Base-by-base conservation (phyloP, 2,113 vertebrate genomes). In the Prunella fulvescens region DNA sequence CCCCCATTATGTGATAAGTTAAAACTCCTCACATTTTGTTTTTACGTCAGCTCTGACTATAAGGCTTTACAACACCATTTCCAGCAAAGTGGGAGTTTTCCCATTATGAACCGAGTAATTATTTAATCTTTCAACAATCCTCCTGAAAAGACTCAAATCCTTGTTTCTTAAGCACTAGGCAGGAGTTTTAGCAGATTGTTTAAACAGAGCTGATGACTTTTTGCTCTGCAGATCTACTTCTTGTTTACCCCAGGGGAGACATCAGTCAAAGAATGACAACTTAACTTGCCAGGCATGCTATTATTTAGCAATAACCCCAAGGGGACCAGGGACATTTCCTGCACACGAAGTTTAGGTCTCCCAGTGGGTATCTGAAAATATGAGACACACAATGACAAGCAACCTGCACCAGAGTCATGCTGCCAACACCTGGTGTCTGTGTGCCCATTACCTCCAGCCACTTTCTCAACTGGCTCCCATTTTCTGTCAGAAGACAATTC, bases 141-240 rank as follows among this genome's bases (percentile, higher is more conserved):
- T 72, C 54, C 50, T 70, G 60, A 95, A 90, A 94, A 88, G 31
- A 23, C 39, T 48, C 47, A 83, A 86, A 94, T 73, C 29, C 66
- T 79, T 77, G 78, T 57, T 57, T 39, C 65, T 81, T 29, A 91
- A 61, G 60, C 56, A 67, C 42, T 58, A 71, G 39, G 56, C 81
- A 90, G 51, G 45, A 73, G 31, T 73, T 94, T 86, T 62, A 93
- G 58, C 44, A 86, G 76, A 56, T 4, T 83, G 53, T 87, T 90
- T 91, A 94, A 94, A 88, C 93, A 88, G 78, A 87, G 31, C 82
- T 90, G 87, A 50, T 92, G 82, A 78, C 69, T 91, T 94, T 76
- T 74, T 4, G 3, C 76, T 91, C 51, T 64, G 60, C 44, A 70
- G 66, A 92, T 57, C 70, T 88, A 82, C 71, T 72, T 42, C 51